Base-by-base conservation (phyloP, 2,797 vertebrate species). In the Enteromius afrohamiltoni region DNA sequence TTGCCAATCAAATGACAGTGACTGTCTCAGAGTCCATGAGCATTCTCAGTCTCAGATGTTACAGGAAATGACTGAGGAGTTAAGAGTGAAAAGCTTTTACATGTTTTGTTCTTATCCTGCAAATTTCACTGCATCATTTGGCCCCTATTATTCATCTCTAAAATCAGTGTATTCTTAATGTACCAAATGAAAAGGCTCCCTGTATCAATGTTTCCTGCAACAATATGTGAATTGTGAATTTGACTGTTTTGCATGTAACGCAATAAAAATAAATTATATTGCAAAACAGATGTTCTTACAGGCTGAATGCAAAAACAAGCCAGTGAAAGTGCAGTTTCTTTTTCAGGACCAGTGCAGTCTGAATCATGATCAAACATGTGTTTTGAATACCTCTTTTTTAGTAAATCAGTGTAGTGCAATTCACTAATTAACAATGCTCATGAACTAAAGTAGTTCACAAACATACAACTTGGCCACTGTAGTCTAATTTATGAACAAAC, bases 1-100 rank as follows among this genome's bases (percentile, higher is more conserved):
- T 47, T 62, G 26, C 37, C 58, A 3, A 11, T 64, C 3, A 21
- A 14, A 47, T 34, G 58, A 78, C 26, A 49, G 14, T 65, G 23
- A 49, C 19, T 31, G 23, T n/a, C 23, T 78, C 23, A 19, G 40
- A 64, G 58, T 16, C n/a, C n/a, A n/a, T n/a, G n/a, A n/a, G n/a
- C n/a, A n/a, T n/a, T n/a, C n/a, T n/a, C n/a, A n/a, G n/a, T n/a
- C n/a, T n/a, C n/a, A n/a, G n/a, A n/a, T n/a, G n/a, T 45, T 62
- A 64, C 17, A 78, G 42, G 23, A 65, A 78, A 78, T 78, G 10
- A 78, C 23, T 78, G 40, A 31, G n/a, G n/a, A n/a, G n/a, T n/a
- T n/a, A n/a, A 64, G 47, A 74, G 71, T 34, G 47, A 74, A 74
- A 74, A 17, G 47, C 76, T 45, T 64, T 64, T 42, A 47, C 58